Base-by-base conservation (phyloP, 92 coral and sea anemone species). In the Siderastrea radians region DNA sequence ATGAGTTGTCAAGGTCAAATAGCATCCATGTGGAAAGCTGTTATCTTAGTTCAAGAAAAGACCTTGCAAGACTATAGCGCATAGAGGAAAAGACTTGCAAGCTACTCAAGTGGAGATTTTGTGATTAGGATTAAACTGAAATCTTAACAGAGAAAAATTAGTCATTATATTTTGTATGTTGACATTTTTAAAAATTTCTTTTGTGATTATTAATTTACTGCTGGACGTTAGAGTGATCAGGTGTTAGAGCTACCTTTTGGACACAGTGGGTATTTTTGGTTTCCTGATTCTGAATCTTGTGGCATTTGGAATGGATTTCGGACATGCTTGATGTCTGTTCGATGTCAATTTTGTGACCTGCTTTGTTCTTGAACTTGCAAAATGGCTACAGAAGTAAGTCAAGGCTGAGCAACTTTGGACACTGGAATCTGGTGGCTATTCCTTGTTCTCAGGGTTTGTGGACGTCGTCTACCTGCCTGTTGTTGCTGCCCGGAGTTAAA, bases 121-220 rank as follows among this genome's bases (percentile, higher is more conserved):
- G 50, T 50, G 58, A 63, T 79, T 79, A 79, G 72, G 38, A 53
- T 79, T 63, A 17, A 55, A 60, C 49, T 6, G 58, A 61, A 61
- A 48, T 60, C 49, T 49, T 62, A 60, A 77, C 71, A 79, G 73
- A 66, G 69, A 74, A 79, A 79, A 88, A 26, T 26, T 84, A 90
- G 87, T 85, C 86, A 93, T 83, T 93, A 87, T 93, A 93, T 93
- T 93, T 93, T 93, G 94, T 93, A 93, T 93, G 84, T 80, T 83
- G 88, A 69, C 84, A 75, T 88, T 83, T 83, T 26, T 66, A 88
- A 57, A 82, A 79, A 58, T 77, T 77, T 47, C 81, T 60, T 77
- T 54, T 77, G 81, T 77, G 81, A 26, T 26, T 52, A 58, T n/a
- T n/a, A n/a, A n/a, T 59, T 77, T 57, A 60, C 16, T 44, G 50